Evolutionary conservation across 1,140 invertebrate genomes (phyloP).

Genomic region (Drosophila repleta): DNA sequence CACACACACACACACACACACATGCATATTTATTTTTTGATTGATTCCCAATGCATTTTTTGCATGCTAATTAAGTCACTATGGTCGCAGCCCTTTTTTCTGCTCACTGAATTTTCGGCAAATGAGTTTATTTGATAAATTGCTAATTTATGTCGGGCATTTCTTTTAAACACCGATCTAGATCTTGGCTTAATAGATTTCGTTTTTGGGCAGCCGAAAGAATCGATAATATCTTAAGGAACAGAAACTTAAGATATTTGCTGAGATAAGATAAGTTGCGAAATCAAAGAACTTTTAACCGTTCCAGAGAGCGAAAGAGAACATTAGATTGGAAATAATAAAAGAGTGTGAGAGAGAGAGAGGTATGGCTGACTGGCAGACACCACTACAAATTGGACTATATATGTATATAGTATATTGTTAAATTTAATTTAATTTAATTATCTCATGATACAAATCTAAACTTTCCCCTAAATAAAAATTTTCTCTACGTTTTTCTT

Average conservation of each 20-base stretch:
- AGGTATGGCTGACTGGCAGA: too few species aligned
- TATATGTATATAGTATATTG: too few species aligned
- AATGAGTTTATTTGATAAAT: conserved; percentile 15
- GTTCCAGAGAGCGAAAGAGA: too few species aligned
- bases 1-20: too few species aligned
- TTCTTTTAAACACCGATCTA: conserved; percentile 2
- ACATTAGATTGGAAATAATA: not conserved
- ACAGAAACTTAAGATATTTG: not conserved
- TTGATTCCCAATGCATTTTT: conserved; percentile 62
- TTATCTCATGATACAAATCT: too few species aligned
- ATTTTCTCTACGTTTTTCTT: not conserved
- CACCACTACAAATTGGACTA: too few species aligned
- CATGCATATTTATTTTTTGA: conserved; percentile 34
- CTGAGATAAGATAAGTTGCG: not conserved
- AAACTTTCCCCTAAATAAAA: conserved; percentile 14
- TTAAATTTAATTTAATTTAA: too few species aligned
- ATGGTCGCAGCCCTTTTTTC: not conserved
- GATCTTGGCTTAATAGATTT: conserved; percentile 5
- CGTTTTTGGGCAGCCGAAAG: not conserved
- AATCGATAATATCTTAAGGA: not conserved
- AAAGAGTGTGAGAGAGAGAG: not conserved
- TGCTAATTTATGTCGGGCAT: conserved; percentile 6
- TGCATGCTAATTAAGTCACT: conserved; percentile 80
- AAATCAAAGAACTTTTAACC: not conserved
- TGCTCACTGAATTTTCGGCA: not conserved